phyloP scores from a whole-genome alignment of 2,888 invertebrate species.

The Drosophila vallismaia region DNA sequence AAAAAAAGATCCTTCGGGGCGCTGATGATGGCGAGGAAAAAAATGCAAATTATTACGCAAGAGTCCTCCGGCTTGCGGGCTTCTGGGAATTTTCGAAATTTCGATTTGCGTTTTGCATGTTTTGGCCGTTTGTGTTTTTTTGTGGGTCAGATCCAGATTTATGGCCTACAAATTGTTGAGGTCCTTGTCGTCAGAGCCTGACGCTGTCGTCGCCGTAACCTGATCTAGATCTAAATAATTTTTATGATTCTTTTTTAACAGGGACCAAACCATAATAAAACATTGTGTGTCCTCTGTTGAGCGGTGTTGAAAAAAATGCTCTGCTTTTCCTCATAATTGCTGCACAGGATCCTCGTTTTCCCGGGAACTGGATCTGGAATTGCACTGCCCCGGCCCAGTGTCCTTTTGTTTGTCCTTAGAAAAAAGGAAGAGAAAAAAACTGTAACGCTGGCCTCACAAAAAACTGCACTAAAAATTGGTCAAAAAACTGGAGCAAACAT shows the following conservation, averaged over 20 bases:
- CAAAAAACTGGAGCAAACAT: conserved; percentile 79
- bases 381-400: conserved; percentile 28
- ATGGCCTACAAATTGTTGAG: conserved; percentile 44
- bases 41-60: conserved; percentile 75
- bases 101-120: conserved; percentile 30
- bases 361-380: conserved; percentile 41
- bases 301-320: conserved; percentile 25
- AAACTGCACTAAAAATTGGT: conserved; percentile 81
- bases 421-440: conserved; percentile 30
- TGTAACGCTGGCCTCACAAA: conserved; percentile 60
- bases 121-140: conserved; percentile 39
- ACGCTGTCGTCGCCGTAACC: conserved; percentile 20
- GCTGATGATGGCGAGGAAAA: conserved; percentile 28
- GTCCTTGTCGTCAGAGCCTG: conserved; percentile 10
- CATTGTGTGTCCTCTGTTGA: not conserved
- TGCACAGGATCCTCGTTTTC: conserved; percentile 37
- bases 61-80: conserved; percentile 50
- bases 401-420: conserved; percentile 14
- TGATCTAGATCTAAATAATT: conserved; percentile 69
- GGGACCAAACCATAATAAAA: conserved; percentile 53
- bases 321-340: conserved; percentile 50
- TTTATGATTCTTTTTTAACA: conserved; percentile 74
- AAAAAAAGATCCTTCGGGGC: not conserved
- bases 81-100: conserved; percentile 19
- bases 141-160: conserved; percentile 60